Evolutionary conservation across 2,888 invertebrate genomes (phyloP), one percentile per base, ranked within the genome.

Genomic region (Drosophila villosipedis): DNA sequence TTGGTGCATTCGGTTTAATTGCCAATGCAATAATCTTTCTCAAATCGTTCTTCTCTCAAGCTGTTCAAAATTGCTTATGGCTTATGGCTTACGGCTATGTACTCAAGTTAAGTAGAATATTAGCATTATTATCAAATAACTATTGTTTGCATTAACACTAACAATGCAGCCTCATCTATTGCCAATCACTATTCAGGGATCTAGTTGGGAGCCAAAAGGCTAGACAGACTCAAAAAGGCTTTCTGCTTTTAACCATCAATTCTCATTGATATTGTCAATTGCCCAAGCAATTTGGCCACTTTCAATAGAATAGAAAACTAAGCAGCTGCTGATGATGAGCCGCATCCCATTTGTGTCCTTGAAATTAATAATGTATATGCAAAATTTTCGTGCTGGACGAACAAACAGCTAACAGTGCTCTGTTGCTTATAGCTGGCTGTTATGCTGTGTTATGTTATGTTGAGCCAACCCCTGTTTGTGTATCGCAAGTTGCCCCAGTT

Each of bases 241-340:
- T 61, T 59, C 43, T 39, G 49, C 25, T 35, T 50, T 53, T 53
- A 52, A 37, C 49, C 55, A 71, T 66, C 62, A 77, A 78, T 68
- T 54, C 65, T 60, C 78, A 81, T 78, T 73, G 78, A 79, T 78
- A 73, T 78, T 69, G 78, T 72, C 72, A 77, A 77, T 81, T 63
- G 66, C 53, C 53, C 43, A 65, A 65, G 60, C 49, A 80, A 76
- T 81, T 81, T 77, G 52, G n/a, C 30, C 61, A 65, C 54, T 80
- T 80, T 65, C 55, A 53, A 67, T 73, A 60, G 50, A 31, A 25
- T 9, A 28, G 53, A 66, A 65, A 65, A 54, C 22, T 47, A 30
- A 25, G 35, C 25, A 35, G 35, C 54, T 55, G 30, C 52, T 41
- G 41, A 37, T 41, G 41, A 61, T 57, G 69, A 55, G 69, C 55